phyloP scores from a whole-genome alignment of 2,113 vertebrate genomes.

The Monopterus albus region DNA sequence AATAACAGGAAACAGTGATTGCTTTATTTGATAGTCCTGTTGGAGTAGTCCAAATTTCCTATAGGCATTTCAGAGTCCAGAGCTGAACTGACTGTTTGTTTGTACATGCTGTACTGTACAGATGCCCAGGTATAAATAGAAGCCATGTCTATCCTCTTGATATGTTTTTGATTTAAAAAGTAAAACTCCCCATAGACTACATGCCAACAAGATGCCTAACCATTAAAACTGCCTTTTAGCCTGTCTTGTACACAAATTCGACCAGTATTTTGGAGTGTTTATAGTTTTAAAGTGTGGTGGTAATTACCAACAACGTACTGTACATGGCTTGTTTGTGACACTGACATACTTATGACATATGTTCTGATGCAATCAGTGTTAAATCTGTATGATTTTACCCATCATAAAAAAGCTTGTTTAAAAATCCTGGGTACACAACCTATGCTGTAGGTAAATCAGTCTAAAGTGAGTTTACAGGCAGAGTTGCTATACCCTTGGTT shows the following conservation, averaged over 20 bases:
- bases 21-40: conserved; percentile 45
- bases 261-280: not conserved
- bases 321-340: not conserved
- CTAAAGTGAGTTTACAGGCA: conserved; percentile 4
- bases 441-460: not conserved
- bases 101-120: conserved; percentile 7
- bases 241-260: not conserved
- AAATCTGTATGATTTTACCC: not conserved
- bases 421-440: not conserved
- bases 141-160: conserved; percentile 20
- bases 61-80: conserved; percentile 21
- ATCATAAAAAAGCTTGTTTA: not conserved
- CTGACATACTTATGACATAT: not conserved
- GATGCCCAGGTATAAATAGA: conserved; percentile 18
- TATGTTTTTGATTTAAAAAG: conserved; percentile 27
- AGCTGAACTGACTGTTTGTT: conserved; percentile 23
- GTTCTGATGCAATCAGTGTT: not conserved
- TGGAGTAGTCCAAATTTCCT: conserved; percentile 37
- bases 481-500: not conserved
- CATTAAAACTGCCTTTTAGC: not conserved
- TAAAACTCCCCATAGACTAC: conserved; percentile 5
- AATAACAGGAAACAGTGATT: conserved; percentile 53
- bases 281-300: not conserved
- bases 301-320: too few relatives aligned
- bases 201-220: not conserved